These are phyloP conservation scores for Spodoptera picta DNA, from an alignment of 2,888 invertebrate species.

Conservation along the genomic window DNA sequence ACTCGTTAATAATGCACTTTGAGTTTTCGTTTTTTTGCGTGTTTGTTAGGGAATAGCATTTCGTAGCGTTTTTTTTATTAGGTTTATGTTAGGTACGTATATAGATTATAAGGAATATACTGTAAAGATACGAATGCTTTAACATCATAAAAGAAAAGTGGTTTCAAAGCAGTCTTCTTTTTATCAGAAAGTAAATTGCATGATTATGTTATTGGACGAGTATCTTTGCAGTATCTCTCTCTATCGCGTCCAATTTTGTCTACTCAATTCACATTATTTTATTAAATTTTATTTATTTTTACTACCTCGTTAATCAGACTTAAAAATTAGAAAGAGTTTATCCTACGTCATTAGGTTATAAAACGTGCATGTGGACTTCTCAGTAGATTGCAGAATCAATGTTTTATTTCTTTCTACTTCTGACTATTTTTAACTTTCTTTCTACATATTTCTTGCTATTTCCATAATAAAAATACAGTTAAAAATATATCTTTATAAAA, in stretches of 20 bases:
- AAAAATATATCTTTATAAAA: conserved; percentile 19
- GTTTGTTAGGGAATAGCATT: conserved; percentile 56
- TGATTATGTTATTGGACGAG: conserved; percentile 1
- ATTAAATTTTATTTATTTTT: conserved; percentile 35
- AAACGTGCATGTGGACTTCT: conserved; percentile 24
- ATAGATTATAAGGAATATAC: conserved; percentile 23
- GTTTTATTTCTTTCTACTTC: conserved; percentile 12
- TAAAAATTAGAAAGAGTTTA: conserved; percentile 33
- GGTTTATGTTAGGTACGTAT: conserved; percentile 1
- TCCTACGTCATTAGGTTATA: conserved; percentile 32
- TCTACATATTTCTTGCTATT: too few relatives aligned
- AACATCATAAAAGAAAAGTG: too few relatives aligned
- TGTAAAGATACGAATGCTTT: conserved; percentile 23
- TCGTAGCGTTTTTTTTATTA: conserved; percentile 39
- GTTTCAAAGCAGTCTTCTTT: too few relatives aligned
- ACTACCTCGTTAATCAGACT: conserved; percentile 44
- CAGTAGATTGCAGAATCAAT: conserved; percentile 21
- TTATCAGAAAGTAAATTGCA: neutral
- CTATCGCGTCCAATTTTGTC: conserved; percentile 37
- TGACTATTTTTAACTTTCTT: too few relatives aligned
- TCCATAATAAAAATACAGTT: too few relatives aligned
- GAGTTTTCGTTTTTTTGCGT: conserved; percentile 59
- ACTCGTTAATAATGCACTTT: conserved; percentile 81
- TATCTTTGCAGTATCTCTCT: conserved; percentile 25
- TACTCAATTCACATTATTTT: conserved; percentile 33